Evolutionary conservation across 2,113 vertebrate genomes (phyloP).

Genomic region (Megaptera novaeangliae): DNA sequence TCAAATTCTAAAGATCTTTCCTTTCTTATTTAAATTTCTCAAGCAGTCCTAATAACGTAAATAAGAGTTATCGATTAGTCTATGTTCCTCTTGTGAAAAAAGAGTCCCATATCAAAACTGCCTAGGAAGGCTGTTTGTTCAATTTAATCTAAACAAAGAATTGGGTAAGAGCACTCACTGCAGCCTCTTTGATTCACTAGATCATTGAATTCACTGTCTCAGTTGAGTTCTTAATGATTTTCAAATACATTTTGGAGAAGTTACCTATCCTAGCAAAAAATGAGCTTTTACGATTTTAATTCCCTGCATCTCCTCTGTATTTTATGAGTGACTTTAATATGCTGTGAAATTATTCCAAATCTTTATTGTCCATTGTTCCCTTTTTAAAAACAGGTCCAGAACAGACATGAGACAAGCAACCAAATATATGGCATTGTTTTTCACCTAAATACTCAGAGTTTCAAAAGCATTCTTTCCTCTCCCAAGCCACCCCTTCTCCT

Average conservation of each 20-base stretch:
- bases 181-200: constrained; percentile 42
- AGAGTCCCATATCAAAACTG: constrained; percentile 61
- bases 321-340: neutral
- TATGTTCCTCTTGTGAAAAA: constrained; percentile 39
- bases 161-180: constrained; percentile 29
- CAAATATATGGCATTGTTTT: constrained; percentile 41
- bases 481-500: neutral
- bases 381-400: constrained; percentile 1
- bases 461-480: constrained; percentile 23
- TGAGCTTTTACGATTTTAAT: neutral
- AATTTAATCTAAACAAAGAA: constrained; percentile 59
- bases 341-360: neutral
- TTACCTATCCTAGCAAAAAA: constrained; percentile 8
- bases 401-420: neutral
- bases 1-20: constrained; percentile 51
- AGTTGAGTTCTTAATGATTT: constrained; percentile 40
- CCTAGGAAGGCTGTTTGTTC: constrained; percentile 39
- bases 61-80: constrained; percentile 65
- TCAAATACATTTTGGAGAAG: constrained; percentile 45
- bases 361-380: neutral
- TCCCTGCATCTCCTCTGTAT: neutral
- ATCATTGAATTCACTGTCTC: constrained; percentile 49
- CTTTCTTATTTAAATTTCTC: constrained; percentile 70
- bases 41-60: constrained; percentile 69
- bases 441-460: neutral